A percentile compares a stretch with the other conserved stretches of the same genome.
Evolutionary conservation across 2,113 vertebrate genomes (phyloP).

Genomic region (Thamnaconus septentrionalis): DNA sequence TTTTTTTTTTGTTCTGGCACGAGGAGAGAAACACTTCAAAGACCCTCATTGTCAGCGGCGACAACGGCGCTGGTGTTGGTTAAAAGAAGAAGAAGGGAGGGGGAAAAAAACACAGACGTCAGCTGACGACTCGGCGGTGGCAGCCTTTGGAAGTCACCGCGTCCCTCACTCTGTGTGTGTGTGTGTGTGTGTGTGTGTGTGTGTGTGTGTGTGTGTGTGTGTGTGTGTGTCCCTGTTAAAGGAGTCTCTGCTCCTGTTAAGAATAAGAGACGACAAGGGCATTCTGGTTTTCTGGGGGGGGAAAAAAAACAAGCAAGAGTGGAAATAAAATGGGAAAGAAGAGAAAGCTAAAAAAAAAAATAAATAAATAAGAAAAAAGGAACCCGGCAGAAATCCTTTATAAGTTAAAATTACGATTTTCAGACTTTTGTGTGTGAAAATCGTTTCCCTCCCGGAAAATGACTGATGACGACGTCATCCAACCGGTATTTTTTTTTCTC

Average conservation of each 20-base stretch:
- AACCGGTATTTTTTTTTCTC: background rate
- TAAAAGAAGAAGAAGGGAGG: constrained; percentile 2
- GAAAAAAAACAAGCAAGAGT: background rate
- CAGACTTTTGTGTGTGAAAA: background rate
- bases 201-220: constrained; percentile 2
- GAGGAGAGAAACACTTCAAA: constrained; percentile 51
- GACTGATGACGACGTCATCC: constrained; percentile 1
- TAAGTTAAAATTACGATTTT: background rate
- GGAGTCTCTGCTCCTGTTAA: constrained; percentile 14
- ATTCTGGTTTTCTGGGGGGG: background rate
- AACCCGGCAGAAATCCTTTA: constrained; percentile 2
- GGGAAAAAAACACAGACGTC: constrained; percentile 12
- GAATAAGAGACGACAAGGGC: constrained; percentile 1
- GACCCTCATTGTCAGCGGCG: constrained; percentile 49
- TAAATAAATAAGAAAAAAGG: background rate
- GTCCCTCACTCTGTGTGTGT: constrained; percentile 19
- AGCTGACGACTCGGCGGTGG: constrained; percentile 36
- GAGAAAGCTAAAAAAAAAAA: too few species aligned
- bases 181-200: constrained; percentile 2
- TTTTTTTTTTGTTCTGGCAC: too few species aligned
- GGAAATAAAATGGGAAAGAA: too few species aligned
- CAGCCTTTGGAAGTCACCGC: constrained; percentile 57
- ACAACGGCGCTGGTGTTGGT: constrained; percentile 54
- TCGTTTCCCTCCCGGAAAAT: background rate
- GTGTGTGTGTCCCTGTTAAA: constrained; percentile 15